A percentile compares a stretch with the other conserved stretches of the same genome.
Evolutionary conservation across 2,797 vertebrate species (phyloP).

Genomic region (Mormyrus hasselquistii): DNA sequence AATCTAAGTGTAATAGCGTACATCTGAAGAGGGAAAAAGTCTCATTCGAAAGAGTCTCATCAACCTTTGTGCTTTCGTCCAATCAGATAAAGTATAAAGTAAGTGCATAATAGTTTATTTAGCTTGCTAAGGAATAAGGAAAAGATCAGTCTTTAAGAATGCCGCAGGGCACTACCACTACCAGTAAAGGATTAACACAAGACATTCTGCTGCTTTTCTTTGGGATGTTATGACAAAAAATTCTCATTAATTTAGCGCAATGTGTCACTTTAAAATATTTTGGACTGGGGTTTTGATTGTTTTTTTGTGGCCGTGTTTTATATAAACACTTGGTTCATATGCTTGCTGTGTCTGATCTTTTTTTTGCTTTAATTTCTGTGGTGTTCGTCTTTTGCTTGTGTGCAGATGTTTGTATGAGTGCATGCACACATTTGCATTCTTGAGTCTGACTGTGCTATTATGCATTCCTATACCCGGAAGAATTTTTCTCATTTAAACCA

Average conservation of each 20-base stretch:
- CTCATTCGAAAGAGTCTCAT: background rate
- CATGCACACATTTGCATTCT: background rate
- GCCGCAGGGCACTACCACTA: background rate
- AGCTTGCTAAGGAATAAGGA: background rate
- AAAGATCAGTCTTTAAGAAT: background rate
- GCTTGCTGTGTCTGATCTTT: background rate
- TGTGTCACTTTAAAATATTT: background rate
- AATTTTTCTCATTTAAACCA: background rate
- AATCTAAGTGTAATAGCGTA: background rate
- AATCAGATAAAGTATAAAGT: background rate
- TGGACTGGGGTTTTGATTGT: background rate
- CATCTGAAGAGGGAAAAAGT: background rate
- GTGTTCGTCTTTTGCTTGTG: background rate
- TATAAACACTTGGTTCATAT: background rate
- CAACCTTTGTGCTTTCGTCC: background rate
- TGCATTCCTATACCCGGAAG: background rate
- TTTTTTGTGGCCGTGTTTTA: background rate
- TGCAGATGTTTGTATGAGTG: background rate
- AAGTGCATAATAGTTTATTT: slow-evolving; percentile 6
- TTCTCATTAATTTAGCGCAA: background rate
- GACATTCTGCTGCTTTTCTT: background rate
- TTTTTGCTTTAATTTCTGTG: slow-evolving; percentile 6
- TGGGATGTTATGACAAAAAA: slow-evolving; percentile 8
- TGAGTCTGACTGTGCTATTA: background rate
- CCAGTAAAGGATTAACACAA: background rate